phyloP scores from a whole-genome alignment of 2,888 invertebrate genomes.

The Cancer borealis region DNA sequence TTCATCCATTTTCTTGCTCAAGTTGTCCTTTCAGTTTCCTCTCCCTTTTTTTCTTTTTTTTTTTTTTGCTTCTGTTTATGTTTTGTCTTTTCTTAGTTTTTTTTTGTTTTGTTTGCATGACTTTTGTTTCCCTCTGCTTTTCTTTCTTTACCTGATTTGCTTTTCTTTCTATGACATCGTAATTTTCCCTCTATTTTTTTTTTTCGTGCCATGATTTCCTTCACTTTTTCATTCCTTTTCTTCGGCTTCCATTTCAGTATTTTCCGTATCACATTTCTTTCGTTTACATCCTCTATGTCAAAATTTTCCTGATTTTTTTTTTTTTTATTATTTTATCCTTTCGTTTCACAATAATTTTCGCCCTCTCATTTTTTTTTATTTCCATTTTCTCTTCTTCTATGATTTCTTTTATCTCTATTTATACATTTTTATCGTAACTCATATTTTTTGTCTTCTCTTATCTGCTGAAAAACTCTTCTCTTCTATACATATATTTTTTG shows the following conservation, averaged over 20 bases:
- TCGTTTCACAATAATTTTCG: too few species aligned
- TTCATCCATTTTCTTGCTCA: not conserved
- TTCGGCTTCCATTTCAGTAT: not conserved
- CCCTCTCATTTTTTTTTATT: too few species aligned
- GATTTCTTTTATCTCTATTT: not conserved
- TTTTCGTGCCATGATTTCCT: too few species aligned
- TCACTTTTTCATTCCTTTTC: too few species aligned
- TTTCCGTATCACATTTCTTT: not conserved
- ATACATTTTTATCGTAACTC: not conserved
- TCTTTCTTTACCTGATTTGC: not conserved
- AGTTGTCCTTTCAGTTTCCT: not conserved
- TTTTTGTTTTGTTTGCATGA: not conserved
- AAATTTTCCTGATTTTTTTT: not conserved
- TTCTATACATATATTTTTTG: not conserved
- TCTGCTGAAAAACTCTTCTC: not conserved
- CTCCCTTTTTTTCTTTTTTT: not conserved
- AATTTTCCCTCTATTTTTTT: not conserved
- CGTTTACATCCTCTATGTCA: not conserved
- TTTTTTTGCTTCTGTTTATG: not conserved
- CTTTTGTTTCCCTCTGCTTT: not conserved
- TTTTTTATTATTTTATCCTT: too few species aligned
- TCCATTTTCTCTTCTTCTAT: not conserved
- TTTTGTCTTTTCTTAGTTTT: not conserved
- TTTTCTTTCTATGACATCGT: not conserved
- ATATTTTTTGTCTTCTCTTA: not conserved